Conservation (phyloP, 2,888 invertebrate species). For the Cenopis cana region DNA sequence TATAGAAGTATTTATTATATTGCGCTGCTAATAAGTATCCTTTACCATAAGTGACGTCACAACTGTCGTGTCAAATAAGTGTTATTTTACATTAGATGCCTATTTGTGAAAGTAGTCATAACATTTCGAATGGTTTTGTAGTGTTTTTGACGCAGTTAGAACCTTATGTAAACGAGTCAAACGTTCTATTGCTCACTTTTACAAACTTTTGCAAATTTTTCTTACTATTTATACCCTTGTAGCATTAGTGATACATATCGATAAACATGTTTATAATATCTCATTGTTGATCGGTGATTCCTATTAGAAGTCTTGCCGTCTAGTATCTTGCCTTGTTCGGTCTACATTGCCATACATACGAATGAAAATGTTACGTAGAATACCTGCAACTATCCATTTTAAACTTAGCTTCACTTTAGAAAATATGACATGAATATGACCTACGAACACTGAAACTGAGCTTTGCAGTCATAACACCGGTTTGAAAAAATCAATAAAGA, state of each 20-base stretch:
- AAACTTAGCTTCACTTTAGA: constrained; percentile 15
- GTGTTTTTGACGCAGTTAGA: constrained; percentile 50
- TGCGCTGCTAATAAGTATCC: constrained; percentile 16
- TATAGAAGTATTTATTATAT: constrained; percentile 23
- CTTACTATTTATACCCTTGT: constrained; percentile 37
- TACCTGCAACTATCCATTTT: constrained; percentile 9
- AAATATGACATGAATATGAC: not conserved
- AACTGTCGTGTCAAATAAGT: constrained; percentile 55
- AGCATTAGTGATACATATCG: constrained; percentile 41
- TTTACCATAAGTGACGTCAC: constrained; percentile 33
- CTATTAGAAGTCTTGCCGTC: constrained; percentile 53
- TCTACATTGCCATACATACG: constrained; percentile 52
- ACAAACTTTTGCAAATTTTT: constrained; percentile 24
- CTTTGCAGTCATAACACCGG: constrained; percentile 19
- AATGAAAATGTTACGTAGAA: constrained; percentile 21
- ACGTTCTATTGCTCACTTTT: constrained; percentile 39
- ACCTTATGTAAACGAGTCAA: constrained; percentile 27
- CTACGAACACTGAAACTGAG: constrained; percentile 26
- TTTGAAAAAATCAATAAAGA: constrained; percentile 6
- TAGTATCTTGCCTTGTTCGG: constrained; percentile 60
- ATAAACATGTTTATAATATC: constrained; percentile 30
- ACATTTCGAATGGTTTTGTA: constrained; percentile 51
- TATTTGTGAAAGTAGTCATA: constrained; percentile 42
- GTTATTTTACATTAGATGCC: constrained; percentile 52
- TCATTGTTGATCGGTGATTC: constrained; percentile 39